Evolutionary conservation across 2,888 invertebrate species (phyloP).

Genomic region (Tipula unca): DNA sequence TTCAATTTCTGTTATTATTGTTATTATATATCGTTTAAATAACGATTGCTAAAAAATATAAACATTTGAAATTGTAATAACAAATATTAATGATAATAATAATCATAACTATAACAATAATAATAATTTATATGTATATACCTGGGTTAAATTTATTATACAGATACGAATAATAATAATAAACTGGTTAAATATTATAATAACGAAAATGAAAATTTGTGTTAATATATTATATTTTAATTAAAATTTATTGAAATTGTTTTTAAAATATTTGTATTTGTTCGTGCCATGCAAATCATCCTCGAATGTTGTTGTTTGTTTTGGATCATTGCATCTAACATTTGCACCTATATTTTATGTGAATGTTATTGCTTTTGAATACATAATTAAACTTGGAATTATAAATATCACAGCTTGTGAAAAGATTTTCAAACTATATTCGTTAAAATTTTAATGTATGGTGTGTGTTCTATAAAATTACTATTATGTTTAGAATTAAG

Average conservation of each 20-base stretch:
- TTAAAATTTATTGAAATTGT: background rate
- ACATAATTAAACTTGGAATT: too few species aligned
- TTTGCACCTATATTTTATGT: too few species aligned
- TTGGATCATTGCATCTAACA: too few species aligned
- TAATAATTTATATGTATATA: background rate
- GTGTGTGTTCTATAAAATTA: too few species aligned
- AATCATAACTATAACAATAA: constrained; percentile 14
- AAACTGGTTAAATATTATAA: background rate
- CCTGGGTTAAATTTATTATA: background rate
- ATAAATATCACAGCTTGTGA: too few species aligned
- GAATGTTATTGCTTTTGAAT: too few species aligned
- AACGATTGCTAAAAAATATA: constrained; percentile 4
- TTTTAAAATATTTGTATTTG: too few species aligned
- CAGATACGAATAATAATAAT: background rate
- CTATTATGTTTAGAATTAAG: too few species aligned
- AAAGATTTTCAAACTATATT: too few species aligned
- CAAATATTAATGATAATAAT: background rate
- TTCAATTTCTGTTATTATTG: background rate
- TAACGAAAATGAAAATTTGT: background rate
- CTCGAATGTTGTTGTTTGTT: too few species aligned
- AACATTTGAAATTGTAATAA: background rate
- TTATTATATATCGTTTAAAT: background rate
- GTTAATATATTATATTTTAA: background rate
- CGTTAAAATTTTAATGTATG: too few species aligned
- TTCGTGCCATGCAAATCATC: too few species aligned